Base-by-base conservation (phyloP, 1,140 invertebrate species). In the Leptinotarsa undecemlineata region DNA sequence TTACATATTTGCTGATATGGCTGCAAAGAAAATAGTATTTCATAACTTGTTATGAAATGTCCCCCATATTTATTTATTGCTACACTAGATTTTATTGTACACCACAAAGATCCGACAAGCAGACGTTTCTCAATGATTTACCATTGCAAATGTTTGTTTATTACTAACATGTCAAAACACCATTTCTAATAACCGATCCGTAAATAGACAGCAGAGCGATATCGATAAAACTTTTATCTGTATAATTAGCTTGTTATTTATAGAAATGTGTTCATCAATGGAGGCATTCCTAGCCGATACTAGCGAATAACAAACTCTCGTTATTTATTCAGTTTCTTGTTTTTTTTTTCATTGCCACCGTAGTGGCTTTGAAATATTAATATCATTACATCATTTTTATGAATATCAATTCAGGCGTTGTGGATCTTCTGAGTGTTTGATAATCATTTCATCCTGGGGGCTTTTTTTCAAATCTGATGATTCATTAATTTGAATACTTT, bases 111-210 rank as follows among this genome's bases (percentile, higher is more conserved):
- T 8, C 33, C 33, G 8, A 42, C 33, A 42, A 11, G 33, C 33
- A 42, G 33, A 42, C 33, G 33, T 42, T 42, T 42, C 33, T 42
- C 33, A 42, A 42, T 42, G 33, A 42, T 42, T 42, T 42, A 42
- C 8, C 33, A 11, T 42, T 42, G 33, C 33, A 42, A 42, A 42
- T 42, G 8, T 42, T 42, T 42, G 17, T 15, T 57, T 57, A 57
- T 57, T 57, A 14, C 8, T 42, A 42, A 42, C 33, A 42, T 42
- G 33, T 42, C 33, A 42, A 42, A 42, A 42, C 33, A 42, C 51
- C 17, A 57, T 57, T 57, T 57, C 51, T 57, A 57, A 57, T 57
- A 57, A 57, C 17, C 51, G 51, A 57, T 57, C 51, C 51, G n/a
- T 17, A 57, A 57, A 57, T 57, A 57, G 51, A 17, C 51, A 57